Evolutionary conservation across 2,888 invertebrate genomes (phyloP), one percentile per base, ranked within the genome.

Genomic region (Drosophila mercatorum): DNA sequence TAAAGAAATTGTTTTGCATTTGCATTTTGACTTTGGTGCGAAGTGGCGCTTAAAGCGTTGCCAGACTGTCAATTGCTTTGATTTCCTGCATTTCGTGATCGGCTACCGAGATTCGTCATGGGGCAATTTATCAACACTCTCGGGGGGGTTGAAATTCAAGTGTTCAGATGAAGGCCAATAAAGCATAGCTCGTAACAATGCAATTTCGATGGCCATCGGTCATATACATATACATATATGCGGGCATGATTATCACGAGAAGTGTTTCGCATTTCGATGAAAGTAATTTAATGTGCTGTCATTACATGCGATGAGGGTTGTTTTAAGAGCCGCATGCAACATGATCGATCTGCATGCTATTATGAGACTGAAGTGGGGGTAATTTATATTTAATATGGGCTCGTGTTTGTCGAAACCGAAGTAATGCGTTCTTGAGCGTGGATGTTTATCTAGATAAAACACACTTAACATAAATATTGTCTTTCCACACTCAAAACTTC

Each of bases 261-360:
- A 81, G 72, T 85, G 74, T 67, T 71, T 85, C 67, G 60, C 60
- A 53, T 80, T 82, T 65, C 68, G 38, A 63, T 61, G 60, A 69
- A 62, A 60, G 68, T 68, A 66, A 68, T 72, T 79, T 76, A 72
- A 87, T 77, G 65, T 68, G 73, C 51, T 73, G 70, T 83, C 70
- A 81, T 83, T 77, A 66, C 57, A 41, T 26, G 38, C 62, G 49
- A 80, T 59, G 65, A 60, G 89, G 89, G 89, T 83, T 69, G 81
- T 44, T 83, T 67, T 57, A 63, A 28, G 51, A 51, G 58, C 47
- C 36, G 67, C 88, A 88, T 85, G 88, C 88, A 85, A 83, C 68
- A 83, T 88, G 88, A 83, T 83, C 81, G 87, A 88, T 83, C 81
- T 68, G 55, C 26, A 49, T 44, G 62, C 51, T 40, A 49, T 22